Evolutionary conservation across 1,140 invertebrate genomes (phyloP), one percentile per base, ranked within the genome.

Genomic region (Penaeus japonicus): DNA sequence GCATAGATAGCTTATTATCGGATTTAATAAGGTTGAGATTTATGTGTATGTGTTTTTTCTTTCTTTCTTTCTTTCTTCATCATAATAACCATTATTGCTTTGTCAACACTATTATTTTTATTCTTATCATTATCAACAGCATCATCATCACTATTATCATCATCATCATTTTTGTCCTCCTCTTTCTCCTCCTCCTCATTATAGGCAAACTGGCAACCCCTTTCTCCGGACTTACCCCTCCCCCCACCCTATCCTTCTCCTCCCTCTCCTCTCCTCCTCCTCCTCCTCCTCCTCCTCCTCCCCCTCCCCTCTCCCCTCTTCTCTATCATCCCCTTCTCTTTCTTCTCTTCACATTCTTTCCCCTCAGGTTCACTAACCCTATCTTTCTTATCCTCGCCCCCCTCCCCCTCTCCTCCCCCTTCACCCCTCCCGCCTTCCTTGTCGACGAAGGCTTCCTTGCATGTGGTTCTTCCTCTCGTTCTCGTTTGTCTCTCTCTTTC

Each of bases 281-380:
- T 39, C 53, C 0, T 53, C 24, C 47, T 73, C 47, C 24, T 22
- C 20, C 65, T 17, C 30, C 27, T 32, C 2, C 70, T 2, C 18
- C 20, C 27, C n/a, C 70, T 24, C 30, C 24, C 32, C 32, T 78
- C 24, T 70, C 30, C 54, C 32, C 35, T 39, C 35, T 47, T 27
- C 27, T 53, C 39, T 39, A n/a, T 27, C n/a, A 24, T 27, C 59
- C 70, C 30, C 82, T 27, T 53, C 78, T 73, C 79, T 82, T 79
- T 73, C 39, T 82, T 89, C 78, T 62, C 39, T 62, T 59, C 89
- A 82, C 57, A 70, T 54, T 85, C 84, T 85, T 32, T 75, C 84
- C 82, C 85, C 80, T 82, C 53, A 59, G 55, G 18, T 30, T 47
- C 57, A 39, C 15, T 75, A 80, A 35, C 54, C 27, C 47, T 78